Evolutionary conservation across 2,888 invertebrate genomes (phyloP).

Genomic region (Dichetophora obliterata): DNA sequence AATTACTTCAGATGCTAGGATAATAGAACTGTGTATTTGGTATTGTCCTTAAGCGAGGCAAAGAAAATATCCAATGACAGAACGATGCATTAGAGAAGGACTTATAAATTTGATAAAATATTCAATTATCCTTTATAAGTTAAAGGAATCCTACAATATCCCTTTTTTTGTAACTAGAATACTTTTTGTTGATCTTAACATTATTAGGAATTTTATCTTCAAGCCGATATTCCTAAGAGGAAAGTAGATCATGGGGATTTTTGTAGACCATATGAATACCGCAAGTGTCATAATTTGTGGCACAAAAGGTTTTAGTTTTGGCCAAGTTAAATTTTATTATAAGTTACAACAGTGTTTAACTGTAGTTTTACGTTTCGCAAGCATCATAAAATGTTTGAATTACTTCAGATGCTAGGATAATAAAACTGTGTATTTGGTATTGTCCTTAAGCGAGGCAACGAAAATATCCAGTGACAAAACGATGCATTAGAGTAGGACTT

Average conservation of each 20-base stretch:
- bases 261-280: conserved; percentile 60
- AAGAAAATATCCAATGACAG: conserved; percentile 25
- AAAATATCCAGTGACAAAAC: conserved; percentile 54
- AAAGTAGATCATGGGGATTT: conserved; percentile 52
- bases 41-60: conserved; percentile 47
- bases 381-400: conserved; percentile 52
- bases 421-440: conserved; percentile 58
- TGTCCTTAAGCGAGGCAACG: conserved; percentile 64
- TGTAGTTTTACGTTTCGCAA: conserved; percentile 64
- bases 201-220: conserved; percentile 58
- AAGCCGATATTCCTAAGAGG: conserved; percentile 61
- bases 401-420: conserved; percentile 64
- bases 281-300: conserved; percentile 41
- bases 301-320: conserved; percentile 49
- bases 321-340: conserved; percentile 37
- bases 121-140: too few relatives aligned
- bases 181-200: conserved; percentile 56
- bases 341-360: background rate
- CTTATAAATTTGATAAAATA: background rate
- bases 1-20: conserved; percentile 47
- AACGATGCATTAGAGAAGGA: conserved; percentile 8
- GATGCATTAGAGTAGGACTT: conserved; percentile 56
- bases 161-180: too few relatives aligned
- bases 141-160: too few relatives aligned
- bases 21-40: conserved; percentile 46